Evolutionary conservation across 2,888 invertebrate genomes (phyloP).

Genomic region (Bursaphelenchus okinawaensis): DNA sequence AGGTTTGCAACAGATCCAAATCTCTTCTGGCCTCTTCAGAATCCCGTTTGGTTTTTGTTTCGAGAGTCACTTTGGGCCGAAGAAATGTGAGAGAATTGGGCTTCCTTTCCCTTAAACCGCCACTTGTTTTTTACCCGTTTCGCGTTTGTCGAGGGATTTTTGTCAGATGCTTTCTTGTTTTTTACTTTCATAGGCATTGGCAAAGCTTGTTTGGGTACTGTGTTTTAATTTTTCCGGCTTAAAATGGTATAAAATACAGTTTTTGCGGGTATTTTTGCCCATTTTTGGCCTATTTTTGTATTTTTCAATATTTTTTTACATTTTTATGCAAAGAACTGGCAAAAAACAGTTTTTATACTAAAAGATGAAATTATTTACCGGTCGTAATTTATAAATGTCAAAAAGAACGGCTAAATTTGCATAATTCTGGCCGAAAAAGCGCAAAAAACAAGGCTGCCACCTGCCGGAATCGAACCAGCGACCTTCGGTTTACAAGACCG

Average conservation of each 20-base stretch:
- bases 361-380: no score
- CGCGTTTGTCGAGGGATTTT: not conserved
- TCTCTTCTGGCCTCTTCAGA: not conserved
- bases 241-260: no score
- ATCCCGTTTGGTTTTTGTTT: not conserved
- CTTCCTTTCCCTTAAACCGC: not conserved
- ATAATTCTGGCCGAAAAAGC: not conserved
- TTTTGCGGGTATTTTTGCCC: no score
- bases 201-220: no score
- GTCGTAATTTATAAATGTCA: not conserved
- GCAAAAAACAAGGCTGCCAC: conserved; percentile 7
- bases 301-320: no score
- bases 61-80: not conserved
- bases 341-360: not conserved
- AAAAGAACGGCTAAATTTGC: not conserved
- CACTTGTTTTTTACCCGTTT: not conserved
- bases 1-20: not conserved
- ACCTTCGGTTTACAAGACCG: conserved; percentile 20
- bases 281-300: no score
- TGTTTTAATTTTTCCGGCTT: no score
- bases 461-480: conserved; percentile 18
- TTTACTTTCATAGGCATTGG: no score
- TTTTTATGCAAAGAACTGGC: no score
- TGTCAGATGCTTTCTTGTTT: no score
- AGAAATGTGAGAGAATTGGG: not conserved